phyloP scores from a whole-genome alignment of 1,140 invertebrate genomes.

The Sweltsa coloradensis region DNA sequence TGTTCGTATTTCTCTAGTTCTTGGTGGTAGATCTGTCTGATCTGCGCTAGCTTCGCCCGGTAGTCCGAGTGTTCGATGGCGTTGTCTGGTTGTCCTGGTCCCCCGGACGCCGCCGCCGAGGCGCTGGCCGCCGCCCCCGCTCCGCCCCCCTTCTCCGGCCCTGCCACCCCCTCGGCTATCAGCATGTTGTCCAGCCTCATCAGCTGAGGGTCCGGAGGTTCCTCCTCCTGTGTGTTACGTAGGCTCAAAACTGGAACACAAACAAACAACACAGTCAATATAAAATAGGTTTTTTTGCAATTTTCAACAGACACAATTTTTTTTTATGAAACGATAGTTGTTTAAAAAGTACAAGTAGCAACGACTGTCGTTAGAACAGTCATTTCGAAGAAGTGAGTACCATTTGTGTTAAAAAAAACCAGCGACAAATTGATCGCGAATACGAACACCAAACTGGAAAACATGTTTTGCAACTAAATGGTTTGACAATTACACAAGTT shows the following conservation, averaged over 20 bases:
- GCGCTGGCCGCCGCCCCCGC: conserved; percentile 82
- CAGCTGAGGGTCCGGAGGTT: conserved; percentile 95
- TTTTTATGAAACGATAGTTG: no score
- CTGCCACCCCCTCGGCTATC: conserved; percentile 97
- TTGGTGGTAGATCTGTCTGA: conserved; percentile 97
- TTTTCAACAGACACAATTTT: not conserved
- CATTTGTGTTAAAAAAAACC: no score
- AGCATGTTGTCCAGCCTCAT: conserved; percentile 99
- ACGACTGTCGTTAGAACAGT: no score
- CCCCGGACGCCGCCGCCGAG: conserved; percentile 67
- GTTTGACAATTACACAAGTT: no score
- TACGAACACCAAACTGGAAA: no score
- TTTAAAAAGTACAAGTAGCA: no score
- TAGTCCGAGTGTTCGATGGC: conserved; percentile 99
- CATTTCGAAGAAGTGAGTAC: no score
- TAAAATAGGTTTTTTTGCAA: not conserved
- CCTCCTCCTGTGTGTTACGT: conserved; percentile 95
- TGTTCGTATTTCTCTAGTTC: conserved; percentile 99
- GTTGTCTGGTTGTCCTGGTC: conserved; percentile 70
- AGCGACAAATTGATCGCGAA: no score
- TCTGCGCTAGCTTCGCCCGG: conserved; percentile 96
- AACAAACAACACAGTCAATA: conserved; percentile 10
- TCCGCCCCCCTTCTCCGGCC: conserved; percentile 91
- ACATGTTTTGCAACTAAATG: no score
- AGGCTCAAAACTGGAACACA: conserved; percentile 74